Evolutionary conservation across 2,113 vertebrate species (phyloP).

Genomic region (Cyanoliseus patagonus): DNA sequence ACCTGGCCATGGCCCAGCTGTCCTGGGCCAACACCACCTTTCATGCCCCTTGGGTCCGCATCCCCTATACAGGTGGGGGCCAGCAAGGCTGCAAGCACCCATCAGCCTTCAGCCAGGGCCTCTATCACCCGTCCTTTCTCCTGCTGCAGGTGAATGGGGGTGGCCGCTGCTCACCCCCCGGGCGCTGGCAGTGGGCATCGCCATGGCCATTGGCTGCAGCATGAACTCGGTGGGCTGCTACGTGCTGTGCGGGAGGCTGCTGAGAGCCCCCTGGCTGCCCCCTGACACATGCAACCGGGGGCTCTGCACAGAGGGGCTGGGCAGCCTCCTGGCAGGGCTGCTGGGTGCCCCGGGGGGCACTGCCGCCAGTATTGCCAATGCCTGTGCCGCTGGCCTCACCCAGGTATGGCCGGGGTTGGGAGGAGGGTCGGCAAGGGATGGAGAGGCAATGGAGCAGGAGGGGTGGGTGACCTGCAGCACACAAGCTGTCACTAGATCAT

Average conservation of each 20-base stretch:
- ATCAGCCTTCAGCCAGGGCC: not conserved
- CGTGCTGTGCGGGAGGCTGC: conserved; percentile 71
- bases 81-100: not conserved
- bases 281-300: conserved; percentile 77
- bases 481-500: not conserved
- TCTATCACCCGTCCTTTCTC: not conserved
- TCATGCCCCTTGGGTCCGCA: conserved; percentile 72
- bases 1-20: not conserved
- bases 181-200: conserved; percentile 72
- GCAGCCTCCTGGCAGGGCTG: conserved; percentile 79
- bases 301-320: conserved; percentile 78
- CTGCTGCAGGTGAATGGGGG: conserved; percentile 66
- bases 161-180: conserved; percentile 77
- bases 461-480: not conserved
- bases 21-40: conserved; percentile 40
- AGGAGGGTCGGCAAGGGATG: not conserved
- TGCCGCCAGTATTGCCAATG: conserved; percentile 79
- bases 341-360: conserved; percentile 76
- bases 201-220: conserved; percentile 77
- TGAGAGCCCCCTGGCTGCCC: conserved; percentile 66
- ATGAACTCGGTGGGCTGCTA: conserved; percentile 82
- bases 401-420: conserved; percentile 70
- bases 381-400: conserved; percentile 73
- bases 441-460: not conserved
- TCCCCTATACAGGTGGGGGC: conserved; percentile 78